A percentile compares a stretch with the other conserved stretches of the same genome.
Evolutionary conservation across 2,888 invertebrate species (phyloP).

Genomic region (Zaprionus bogoriensis): DNA sequence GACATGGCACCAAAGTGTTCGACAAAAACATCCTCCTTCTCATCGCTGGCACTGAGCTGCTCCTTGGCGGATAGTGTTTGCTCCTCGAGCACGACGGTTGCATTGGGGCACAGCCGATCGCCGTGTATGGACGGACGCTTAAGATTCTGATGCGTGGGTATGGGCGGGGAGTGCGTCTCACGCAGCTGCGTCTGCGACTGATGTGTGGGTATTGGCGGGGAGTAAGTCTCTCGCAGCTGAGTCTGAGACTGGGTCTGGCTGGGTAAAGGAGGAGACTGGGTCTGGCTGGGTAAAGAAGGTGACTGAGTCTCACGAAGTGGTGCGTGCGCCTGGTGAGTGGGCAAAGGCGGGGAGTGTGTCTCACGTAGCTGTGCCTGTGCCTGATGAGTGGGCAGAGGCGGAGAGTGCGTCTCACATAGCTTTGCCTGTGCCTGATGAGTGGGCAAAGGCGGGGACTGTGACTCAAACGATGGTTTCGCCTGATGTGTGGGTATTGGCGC

Average conservation of each 20-base stretch:
- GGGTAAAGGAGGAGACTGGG: constrained; percentile 36
- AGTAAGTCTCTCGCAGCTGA: constrained; percentile 9
- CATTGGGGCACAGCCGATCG: constrained; percentile 18
- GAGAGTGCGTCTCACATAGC: neutral
- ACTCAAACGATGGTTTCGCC: neutral
- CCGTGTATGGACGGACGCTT: constrained; percentile 58
- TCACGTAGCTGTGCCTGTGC: neutral
- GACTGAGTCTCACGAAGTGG: constrained; percentile 5
- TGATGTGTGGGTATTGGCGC: constrained; percentile 49
- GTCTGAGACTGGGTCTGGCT: too few species aligned
- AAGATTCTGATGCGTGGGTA: constrained; percentile 40
- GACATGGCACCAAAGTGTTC: constrained; percentile 70
- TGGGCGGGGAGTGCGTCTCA: constrained; percentile 28
- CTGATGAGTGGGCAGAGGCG: neutral
- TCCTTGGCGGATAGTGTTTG: constrained; percentile 77
- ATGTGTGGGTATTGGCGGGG: constrained; percentile 28
- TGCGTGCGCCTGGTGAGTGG: neutral
- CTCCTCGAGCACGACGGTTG: constrained; percentile 41
- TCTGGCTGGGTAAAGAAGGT: constrained; percentile 38
- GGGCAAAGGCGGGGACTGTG: neutral
- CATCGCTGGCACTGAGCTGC: constrained; percentile 71
- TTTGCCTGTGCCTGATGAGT: neutral
- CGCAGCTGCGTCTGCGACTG: neutral
- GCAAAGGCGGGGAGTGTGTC: constrained; percentile 25
- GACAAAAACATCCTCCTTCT: constrained; percentile 78